Percentiles rank a stretch among this genome's conserved stretches.
Evolutionary conservation across 2,797 vertebrate species (phyloP).

Genomic region (Mus caroli): DNA sequence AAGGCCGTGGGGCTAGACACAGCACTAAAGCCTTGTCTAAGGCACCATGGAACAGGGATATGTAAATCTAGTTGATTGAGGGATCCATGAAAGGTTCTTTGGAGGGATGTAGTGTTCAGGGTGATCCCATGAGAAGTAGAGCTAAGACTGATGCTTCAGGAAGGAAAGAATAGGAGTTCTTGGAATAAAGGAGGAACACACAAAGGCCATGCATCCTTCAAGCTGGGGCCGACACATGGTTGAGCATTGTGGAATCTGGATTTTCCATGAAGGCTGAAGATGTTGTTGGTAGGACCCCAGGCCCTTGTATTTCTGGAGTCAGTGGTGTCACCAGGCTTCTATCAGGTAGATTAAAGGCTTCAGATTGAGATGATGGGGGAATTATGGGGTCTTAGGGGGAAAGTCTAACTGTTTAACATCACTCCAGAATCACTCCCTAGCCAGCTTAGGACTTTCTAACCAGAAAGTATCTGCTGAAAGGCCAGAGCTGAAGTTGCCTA

Average conservation of each 20-base stretch:
- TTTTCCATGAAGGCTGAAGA: background rate
- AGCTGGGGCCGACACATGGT: no score
- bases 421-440: background rate
- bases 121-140: no score
- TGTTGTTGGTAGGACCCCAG: background rate
- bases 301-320: background rate
- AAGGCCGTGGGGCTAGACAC: accelerated
- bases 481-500: background rate
- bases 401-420: background rate
- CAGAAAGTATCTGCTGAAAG: background rate
- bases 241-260: background rate
- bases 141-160: background rate
- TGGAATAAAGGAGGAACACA: background rate
- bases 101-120: background rate
- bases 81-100: background rate
- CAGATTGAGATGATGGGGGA: background rate
- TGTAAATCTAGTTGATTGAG: background rate
- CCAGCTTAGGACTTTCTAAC: background rate
- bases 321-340: background rate
- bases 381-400: background rate
- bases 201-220: background rate
- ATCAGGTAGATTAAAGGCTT: background rate
- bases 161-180: background rate
- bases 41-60: background rate
- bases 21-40: background rate